A percentile compares a stretch with the other conserved stretches of the same genome.
Conservation (phyloP, 2,797 vertebrate genomes). For the Lepidocolaptes lacrymiger region DNA sequence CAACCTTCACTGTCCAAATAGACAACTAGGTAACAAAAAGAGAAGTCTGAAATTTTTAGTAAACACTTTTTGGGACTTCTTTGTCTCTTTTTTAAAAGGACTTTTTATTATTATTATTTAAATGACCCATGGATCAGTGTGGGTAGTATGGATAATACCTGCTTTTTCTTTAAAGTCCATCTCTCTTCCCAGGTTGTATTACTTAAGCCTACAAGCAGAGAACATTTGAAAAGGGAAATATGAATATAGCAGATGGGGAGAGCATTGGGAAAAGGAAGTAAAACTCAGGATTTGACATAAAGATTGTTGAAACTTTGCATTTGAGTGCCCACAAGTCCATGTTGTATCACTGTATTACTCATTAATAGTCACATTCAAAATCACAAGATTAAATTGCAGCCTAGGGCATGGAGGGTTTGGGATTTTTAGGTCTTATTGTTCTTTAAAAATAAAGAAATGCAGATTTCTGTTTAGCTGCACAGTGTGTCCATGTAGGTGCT, state of each 20-base stretch:
- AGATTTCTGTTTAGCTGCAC: neutral
- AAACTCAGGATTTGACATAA: neutral
- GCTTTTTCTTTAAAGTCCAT: neutral
- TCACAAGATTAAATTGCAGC: neutral
- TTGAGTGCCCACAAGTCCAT: accelerated
- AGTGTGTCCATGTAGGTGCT: neutral
- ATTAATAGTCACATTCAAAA: neutral
- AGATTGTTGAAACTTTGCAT: neutral
- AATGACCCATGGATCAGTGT: neutral
- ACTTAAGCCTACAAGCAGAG: neutral
- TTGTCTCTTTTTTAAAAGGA: neutral
- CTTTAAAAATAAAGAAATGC: neutral
- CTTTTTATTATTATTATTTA: neutral
- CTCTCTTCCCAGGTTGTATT: neutral
- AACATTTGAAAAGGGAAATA: neutral
- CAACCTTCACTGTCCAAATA: neutral
- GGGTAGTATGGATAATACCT: neutral
- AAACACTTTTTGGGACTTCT: neutral
- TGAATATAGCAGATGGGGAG: neutral
- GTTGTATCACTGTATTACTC: neutral
- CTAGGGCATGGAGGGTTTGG: neutral
- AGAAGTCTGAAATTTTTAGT: neutral
- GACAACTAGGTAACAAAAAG: neutral
- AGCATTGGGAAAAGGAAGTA: neutral
- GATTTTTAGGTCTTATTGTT: neutral